A percentile compares a stretch with the other conserved stretches of the same genome.
Evolutionary conservation across 2,888 invertebrate species (phyloP).

Genomic region (Endotricha flammealis): DNA sequence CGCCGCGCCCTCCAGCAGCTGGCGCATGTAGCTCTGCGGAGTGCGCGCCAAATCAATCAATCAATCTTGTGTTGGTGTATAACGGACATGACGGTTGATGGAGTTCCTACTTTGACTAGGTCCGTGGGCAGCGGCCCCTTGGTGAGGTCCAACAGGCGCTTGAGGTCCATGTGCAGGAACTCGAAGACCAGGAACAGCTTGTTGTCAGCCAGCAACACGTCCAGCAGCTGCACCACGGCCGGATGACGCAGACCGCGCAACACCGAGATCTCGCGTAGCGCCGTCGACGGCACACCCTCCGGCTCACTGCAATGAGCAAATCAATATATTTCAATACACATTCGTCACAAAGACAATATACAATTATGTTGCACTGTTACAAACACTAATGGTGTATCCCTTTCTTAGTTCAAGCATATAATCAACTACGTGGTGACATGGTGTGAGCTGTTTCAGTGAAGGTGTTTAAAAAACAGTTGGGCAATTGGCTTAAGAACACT

Average conservation of each 20-base stretch:
- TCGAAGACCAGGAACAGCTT: slow-evolving; percentile 97
- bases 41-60: no score
- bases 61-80: no score
- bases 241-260: slow-evolving; percentile 93
- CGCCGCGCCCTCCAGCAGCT: slow-evolving; percentile 91
- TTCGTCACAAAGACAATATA: no score
- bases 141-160: slow-evolving; percentile 88
- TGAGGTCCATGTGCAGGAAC: slow-evolving; percentile 94
- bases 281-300: slow-evolving; percentile 98
- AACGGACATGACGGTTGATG: no score
- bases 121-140: slow-evolving; percentile 80
- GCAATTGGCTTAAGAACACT: no score
- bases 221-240: slow-evolving; percentile 92
- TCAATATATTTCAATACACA: neutral
- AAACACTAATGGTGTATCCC: no score
- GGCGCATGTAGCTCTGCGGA: slow-evolving; percentile 86
- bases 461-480: no score
- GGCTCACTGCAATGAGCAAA: slow-evolving; percentile 82
- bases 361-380: no score
- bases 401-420: no score
- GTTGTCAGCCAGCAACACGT: slow-evolving; percentile 90
- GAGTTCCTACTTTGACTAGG: slow-evolving; percentile 80
- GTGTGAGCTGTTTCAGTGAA: no score
- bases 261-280: slow-evolving; percentile 96
- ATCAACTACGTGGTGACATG: no score